Evolutionary conservation across 2,113 vertebrate genomes (phyloP).

Genomic region (Podarcis cretensis): DNA sequence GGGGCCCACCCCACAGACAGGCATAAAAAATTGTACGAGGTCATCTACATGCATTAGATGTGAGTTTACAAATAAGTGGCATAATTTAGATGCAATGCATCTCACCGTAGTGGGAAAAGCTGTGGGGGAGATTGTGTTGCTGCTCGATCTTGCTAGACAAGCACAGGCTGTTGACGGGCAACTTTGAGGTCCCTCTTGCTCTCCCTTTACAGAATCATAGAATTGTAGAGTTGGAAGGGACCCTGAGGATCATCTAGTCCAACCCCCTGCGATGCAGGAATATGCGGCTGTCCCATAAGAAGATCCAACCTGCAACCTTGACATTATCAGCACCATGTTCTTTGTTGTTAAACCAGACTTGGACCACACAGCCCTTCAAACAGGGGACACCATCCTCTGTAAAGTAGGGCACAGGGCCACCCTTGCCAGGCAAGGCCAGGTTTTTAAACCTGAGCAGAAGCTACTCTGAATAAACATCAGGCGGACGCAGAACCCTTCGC

Average conservation of each 20-base stretch:
- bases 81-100: background rate
- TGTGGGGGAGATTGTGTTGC: background rate
- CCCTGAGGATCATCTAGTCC: too few species aligned
- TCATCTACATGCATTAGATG: too few species aligned
- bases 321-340: too few species aligned
- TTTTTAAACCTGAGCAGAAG: background rate
- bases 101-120: background rate
- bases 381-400: background rate
- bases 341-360: background rate
- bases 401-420: background rate
- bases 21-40: too few species aligned
- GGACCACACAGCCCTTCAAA: background rate
- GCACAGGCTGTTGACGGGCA: too few species aligned
- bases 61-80: background rate
- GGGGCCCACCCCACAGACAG: too few species aligned
- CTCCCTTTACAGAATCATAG: background rate
- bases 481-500: background rate
- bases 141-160: too few species aligned
- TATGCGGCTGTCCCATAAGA: too few species aligned
- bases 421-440: background rate
- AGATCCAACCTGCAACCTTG: too few species aligned
- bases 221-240: too few species aligned
- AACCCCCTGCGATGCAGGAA: too few species aligned
- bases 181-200: background rate
- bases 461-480: too few species aligned